Base-by-base conservation (phyloP, 2,113 vertebrate genomes). In the Seriola aureovittata region DNA sequence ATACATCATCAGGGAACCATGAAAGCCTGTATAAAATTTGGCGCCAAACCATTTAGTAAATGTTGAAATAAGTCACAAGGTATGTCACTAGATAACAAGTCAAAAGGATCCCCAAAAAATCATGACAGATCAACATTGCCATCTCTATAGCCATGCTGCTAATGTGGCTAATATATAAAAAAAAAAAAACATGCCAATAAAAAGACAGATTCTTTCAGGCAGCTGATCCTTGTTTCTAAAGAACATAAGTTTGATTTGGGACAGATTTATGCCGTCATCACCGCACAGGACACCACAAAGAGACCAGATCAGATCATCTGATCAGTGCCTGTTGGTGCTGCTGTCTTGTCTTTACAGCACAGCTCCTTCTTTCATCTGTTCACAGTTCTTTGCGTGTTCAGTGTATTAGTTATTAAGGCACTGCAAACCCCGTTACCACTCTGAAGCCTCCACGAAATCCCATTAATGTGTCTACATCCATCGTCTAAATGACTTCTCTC, bases 401-500 rank as follows among this genome's bases (percentile, higher is more conserved):
- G 3, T 64, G 17, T 25, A 17, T 65, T 17, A 65, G 48, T 68
- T n/a, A 40, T 75, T 59, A 13, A n/a, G 54, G 9, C 67, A 36
- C 62, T 52, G 21, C n/a, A 74, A 67, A 65, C 6, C 48, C 13
- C 2, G 38, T 71, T 70, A 78, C 5, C 50, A 34, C 58, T 69
- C 42, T 13, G 2, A 85, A 55, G 69, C 63, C 69, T 75, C 16
- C 25, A 74, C 67, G 36, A 73, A 80, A 80, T 42, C 75, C 46
- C 74, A 67, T 69, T 86, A 86, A 71, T 54, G 68, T 68, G 50
- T 81, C 64, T 42, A 8, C 81, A 83, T 71, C 83, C 69, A 85
- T 86, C 68, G 5, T 81, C 75, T 63, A 78, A 89, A 91, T 85
- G 83, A 88, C 73, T 89, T 92, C 84, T 60, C 69, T 36, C 60